A percentile compares a stretch with the other conserved stretches of the same genome.
These are phyloP conservation scores for Callaeas wilsoni DNA, from an alignment of 2,113 vertebrate species.

Conservation along the genomic window DNA sequence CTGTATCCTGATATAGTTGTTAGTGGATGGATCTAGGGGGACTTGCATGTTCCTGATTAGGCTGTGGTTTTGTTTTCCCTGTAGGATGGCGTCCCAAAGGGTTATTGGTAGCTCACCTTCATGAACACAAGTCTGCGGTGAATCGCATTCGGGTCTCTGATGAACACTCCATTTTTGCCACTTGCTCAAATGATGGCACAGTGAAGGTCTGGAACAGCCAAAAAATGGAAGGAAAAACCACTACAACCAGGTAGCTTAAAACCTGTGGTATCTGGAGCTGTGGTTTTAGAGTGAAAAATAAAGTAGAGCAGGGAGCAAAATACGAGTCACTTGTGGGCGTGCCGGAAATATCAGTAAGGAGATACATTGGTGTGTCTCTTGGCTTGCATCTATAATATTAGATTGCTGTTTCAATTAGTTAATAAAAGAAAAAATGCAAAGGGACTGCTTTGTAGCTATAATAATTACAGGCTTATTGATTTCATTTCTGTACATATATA, in stretches of 20 bases:
- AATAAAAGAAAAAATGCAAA: neutral
- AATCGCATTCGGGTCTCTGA: conserved; percentile 94
- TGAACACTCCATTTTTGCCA: conserved; percentile 95
- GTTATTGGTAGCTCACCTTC: conserved; percentile 91
- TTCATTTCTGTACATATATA: neutral
- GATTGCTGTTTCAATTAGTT: neutral
- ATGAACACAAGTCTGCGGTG: conserved; percentile 95
- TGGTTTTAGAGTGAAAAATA: neutral
- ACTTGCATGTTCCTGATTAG: neutral
- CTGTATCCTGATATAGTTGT: neutral
- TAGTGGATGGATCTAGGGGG: neutral
- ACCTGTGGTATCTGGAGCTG: neutral
- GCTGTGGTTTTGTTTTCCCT: neutral
- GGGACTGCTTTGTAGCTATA: neutral
- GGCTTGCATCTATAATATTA: neutral
- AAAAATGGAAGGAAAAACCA: conserved; percentile 99
- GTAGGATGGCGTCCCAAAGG: conserved; percentile 97
- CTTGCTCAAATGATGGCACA: conserved; percentile 94
- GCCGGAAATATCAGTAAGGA: neutral
- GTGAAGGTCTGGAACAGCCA: conserved; percentile 99
- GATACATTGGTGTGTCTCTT: neutral
- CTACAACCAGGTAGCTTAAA: conserved; percentile 86
- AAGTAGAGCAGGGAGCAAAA: neutral
- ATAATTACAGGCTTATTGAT: neutral
- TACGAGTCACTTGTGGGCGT: neutral